A percentile compares a stretch with the other conserved stretches of the same genome.
Evolutionary conservation across 1,140 invertebrate species (phyloP).

Genomic region (Drosophila punjabiensis): DNA sequence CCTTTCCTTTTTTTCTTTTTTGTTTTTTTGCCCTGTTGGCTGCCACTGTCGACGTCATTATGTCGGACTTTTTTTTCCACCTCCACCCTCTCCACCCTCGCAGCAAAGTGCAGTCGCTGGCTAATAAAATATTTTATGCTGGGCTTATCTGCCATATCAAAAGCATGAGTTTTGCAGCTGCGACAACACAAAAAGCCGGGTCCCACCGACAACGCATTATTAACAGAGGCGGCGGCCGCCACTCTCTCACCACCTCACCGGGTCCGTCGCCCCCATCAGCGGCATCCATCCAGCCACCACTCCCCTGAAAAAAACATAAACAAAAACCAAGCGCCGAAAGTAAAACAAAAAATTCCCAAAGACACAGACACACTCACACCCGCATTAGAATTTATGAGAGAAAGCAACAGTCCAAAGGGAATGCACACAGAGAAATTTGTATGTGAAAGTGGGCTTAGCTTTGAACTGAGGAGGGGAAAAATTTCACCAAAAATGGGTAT

Average conservation of each 20-base stretch:
- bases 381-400: constrained; percentile 76
- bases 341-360: constrained; percentile 67
- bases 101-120: constrained; percentile 52
- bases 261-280: constrained; percentile 3
- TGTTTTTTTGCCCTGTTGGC: constrained; percentile 48
- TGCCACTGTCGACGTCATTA: constrained; percentile 55
- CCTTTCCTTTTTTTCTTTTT: not conserved
- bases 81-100: too few species aligned
- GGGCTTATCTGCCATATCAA: constrained; percentile 78
- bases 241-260: constrained; percentile 2
- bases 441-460: not conserved
- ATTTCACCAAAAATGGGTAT: not conserved
- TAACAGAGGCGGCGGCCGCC: constrained; percentile 53
- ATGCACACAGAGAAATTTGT: constrained; percentile 11
- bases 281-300: constrained; percentile 7
- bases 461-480: too few species aligned
- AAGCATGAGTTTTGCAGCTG: constrained; percentile 69
- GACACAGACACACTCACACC: constrained; percentile 37
- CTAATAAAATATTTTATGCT: constrained; percentile 82
- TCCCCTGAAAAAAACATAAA: constrained; percentile 62
- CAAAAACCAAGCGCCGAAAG: constrained; percentile 74
- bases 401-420: constrained; percentile 66
- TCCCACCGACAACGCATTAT: constrained; percentile 67
- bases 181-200: constrained; percentile 65
- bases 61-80: constrained; percentile 22